phyloP scores from a whole-genome alignment of 2,113 vertebrate species.

The Tylochromis polylepis region DNA sequence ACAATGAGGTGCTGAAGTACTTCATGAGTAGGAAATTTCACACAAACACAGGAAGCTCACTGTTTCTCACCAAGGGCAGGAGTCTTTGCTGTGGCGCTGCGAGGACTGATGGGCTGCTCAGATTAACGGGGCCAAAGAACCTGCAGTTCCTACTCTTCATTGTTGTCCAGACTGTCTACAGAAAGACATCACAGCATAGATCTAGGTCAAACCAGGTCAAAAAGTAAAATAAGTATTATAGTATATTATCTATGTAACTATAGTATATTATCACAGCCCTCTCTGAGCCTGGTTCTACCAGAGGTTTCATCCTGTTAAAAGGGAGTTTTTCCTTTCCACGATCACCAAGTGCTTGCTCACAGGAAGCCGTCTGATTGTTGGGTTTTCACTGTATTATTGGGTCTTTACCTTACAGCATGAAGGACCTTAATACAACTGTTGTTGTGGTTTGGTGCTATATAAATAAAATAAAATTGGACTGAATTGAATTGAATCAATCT shows the following conservation, averaged over 20 bases:
- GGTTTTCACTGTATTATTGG: background rate
- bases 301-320: background rate
- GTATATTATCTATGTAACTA: background rate
- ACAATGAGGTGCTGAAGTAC: conserved; percentile 76
- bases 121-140: conserved; percentile 66
- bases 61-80: conserved; percentile 64
- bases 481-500: background rate
- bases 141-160: conserved; percentile 44
- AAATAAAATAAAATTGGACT: background rate
- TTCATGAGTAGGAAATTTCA: conserved; percentile 72
- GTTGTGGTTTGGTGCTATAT: background rate
- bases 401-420: background rate
- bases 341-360: background rate
- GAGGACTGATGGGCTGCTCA: conserved; percentile 56
- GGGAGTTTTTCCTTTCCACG: background rate
- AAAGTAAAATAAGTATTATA: background rate
- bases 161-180: conserved; percentile 16
- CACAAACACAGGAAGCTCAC: conserved; percentile 80
- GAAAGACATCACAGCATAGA: conserved; percentile 2
- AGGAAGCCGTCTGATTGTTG: background rate
- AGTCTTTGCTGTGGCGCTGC: conserved; percentile 45
- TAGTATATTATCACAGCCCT: background rate
- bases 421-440: background rate
- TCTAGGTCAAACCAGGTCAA: background rate
- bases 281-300: background rate